These are phyloP conservation scores for Colinus virginianus DNA, from an alignment of 2,113 vertebrate genomes.

Conservation along the genomic window DNA sequence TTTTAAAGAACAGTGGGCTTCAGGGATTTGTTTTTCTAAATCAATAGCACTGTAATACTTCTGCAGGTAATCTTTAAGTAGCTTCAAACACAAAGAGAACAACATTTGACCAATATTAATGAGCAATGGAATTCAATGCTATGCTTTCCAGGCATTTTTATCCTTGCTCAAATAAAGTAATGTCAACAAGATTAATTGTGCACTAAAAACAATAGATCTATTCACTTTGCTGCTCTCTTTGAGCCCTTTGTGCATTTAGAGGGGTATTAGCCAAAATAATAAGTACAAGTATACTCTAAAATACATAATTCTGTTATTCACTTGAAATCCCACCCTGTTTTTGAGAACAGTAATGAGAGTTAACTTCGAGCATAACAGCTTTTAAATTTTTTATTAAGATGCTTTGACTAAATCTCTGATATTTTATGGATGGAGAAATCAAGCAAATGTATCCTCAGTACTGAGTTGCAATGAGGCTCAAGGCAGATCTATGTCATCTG, in stretches of 20 bases:
- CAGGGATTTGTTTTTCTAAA: slow-evolving; percentile 1
- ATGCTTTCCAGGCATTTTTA: slow-evolving; percentile 78
- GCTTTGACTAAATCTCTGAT: not conserved
- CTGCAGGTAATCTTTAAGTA: slow-evolving; percentile 76
- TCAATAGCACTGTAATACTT: slow-evolving; percentile 72
- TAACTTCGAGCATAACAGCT: not conserved
- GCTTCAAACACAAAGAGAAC: slow-evolving; percentile 70
- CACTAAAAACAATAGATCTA: slow-evolving; percentile 72
- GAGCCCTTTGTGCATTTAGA: slow-evolving; percentile 10
- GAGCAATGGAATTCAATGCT: slow-evolving; percentile 68
- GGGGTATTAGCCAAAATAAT: slow-evolving; percentile 18
- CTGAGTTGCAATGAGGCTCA: not conserved
- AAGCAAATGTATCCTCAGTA: slow-evolving; percentile 20
- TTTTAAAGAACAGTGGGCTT: slow-evolving; percentile 51
- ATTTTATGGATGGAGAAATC: not conserved
- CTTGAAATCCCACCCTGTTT: not conserved
- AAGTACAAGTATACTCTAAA: not conserved
- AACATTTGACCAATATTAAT: slow-evolving; percentile 81
- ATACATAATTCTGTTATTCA: not conserved
- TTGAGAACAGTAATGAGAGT: slow-evolving; percentile 33
- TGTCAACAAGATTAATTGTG: slow-evolving; percentile 82
- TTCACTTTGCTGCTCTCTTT: slow-evolving; percentile 67
- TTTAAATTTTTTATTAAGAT: slow-evolving; percentile 7
- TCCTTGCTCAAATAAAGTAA: slow-evolving; percentile 74
- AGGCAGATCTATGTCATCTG: not conserved